Evolutionary conservation across 2,888 invertebrate species (phyloP).

Genomic region (Anticlea derivata): DNA sequence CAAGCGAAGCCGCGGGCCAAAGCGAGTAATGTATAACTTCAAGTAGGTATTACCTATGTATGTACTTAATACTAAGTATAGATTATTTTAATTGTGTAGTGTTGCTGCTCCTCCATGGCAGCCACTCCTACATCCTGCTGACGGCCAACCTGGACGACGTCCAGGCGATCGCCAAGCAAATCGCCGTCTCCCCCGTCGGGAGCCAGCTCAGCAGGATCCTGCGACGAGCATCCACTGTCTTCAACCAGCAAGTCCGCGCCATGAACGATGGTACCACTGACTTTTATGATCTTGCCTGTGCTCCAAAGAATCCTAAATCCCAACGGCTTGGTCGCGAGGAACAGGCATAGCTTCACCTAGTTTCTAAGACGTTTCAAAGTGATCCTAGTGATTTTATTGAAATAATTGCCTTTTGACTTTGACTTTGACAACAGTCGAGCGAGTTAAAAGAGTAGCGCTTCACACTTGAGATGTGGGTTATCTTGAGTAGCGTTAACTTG

Average conservation of each 20-base stretch:
- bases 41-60: not conserved
- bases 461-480: too few relatives aligned
- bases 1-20: too few relatives aligned
- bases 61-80: not conserved
- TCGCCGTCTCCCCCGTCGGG: slow-evolving; percentile 50
- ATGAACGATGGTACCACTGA: not conserved
- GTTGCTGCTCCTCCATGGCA: slow-evolving; percentile 35
- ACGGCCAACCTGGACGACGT: slow-evolving; percentile 68
- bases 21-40: too few relatives aligned
- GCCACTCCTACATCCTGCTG: slow-evolving; percentile 57
- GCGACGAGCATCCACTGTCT: slow-evolving; percentile 51
- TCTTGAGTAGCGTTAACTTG: too few relatives aligned
- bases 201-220: slow-evolving; percentile 50
- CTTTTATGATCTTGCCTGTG: not conserved
- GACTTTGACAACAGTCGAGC: too few relatives aligned
- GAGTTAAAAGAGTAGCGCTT: too few relatives aligned
- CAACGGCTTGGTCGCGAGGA: too few relatives aligned
- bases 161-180: slow-evolving; percentile 53
- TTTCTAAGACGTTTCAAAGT: too few relatives aligned
- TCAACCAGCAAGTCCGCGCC: slow-evolving; percentile 40
- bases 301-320: too few relatives aligned
- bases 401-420: too few relatives aligned
- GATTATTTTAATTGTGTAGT: not conserved
- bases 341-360: too few relatives aligned
- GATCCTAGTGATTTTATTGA: too few relatives aligned